Conservation (phyloP, 35 echinoderm and acorn worm species). For the Amphiura filiformis region DNA sequence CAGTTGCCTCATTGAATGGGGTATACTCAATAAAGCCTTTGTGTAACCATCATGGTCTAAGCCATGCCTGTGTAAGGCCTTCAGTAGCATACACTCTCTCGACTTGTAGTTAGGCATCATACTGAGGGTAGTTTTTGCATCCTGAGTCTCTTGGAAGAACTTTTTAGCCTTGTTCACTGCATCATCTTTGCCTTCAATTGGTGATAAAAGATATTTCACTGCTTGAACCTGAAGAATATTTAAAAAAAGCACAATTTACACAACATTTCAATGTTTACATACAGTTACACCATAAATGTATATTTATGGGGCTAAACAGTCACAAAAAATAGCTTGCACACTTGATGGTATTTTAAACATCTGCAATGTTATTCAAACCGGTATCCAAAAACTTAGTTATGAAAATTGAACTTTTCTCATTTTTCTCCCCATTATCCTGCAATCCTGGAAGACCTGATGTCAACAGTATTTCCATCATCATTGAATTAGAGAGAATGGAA, state of each 20-base stretch:
- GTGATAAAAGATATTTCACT: slow-evolving; percentile 47
- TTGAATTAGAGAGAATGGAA: no score
- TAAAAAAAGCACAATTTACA: neutral
- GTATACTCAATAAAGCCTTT: slow-evolving; percentile 69
- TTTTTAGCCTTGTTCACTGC: slow-evolving; percentile 61
- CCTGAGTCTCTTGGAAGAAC: slow-evolving; percentile 43
- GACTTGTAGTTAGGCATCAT: slow-evolving; percentile 66
- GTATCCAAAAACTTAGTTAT: neutral
- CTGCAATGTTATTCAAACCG: neutral
- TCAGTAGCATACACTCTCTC: slow-evolving; percentile 72
- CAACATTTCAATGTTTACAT: no score
- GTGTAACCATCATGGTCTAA: slow-evolving; percentile 43
- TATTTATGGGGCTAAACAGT: no score
- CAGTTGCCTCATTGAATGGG: slow-evolving; percentile 72
- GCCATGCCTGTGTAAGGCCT: slow-evolving; percentile 70
- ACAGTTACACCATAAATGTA: no score
- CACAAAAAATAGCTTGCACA: no score
- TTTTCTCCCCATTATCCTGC: no score
- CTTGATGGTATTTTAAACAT: neutral
- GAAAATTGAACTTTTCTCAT: no score
- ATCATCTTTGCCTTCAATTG: slow-evolving; percentile 36
- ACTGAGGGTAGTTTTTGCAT: slow-evolving; percentile 59
- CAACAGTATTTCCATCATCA: no score
- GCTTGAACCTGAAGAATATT: slow-evolving; percentile 59
- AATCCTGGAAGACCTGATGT: no score